phyloP scores from a whole-genome alignment of 1,140 invertebrate genomes.

The Fragariocoptes setiger region DNA sequence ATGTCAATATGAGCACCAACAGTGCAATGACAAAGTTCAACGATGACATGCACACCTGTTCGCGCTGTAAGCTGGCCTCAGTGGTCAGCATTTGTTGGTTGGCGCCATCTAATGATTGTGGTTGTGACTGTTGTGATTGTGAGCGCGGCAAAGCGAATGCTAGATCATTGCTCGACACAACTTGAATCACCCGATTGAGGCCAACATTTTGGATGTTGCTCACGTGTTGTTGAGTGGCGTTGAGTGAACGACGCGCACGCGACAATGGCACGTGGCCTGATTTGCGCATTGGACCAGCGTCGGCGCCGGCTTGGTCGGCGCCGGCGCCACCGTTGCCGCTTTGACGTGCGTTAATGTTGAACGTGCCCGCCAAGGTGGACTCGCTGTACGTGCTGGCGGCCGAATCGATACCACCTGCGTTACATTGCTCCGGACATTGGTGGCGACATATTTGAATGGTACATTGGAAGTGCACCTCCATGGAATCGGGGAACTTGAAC shows the following conservation, averaged over 20 bases:
- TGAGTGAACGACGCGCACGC: slow-evolving; percentile 5
- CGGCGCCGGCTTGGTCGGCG: background rate
- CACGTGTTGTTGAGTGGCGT: slow-evolving; percentile 4
- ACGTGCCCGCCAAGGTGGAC: slow-evolving; percentile 1
- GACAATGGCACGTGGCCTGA: slow-evolving; percentile 6
- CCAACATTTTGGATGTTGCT: slow-evolving; percentile 12
- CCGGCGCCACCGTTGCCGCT: slow-evolving; percentile 4
- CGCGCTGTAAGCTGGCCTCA: slow-evolving; percentile 13
- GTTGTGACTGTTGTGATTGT: slow-evolving; percentile 12
- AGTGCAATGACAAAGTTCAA: slow-evolving; percentile 54
- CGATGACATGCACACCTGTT: slow-evolving; percentile 64
- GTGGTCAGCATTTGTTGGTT: slow-evolving; percentile 2
- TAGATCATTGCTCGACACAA: slow-evolving; percentile 50
- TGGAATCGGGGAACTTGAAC: slow-evolving; percentile 13
- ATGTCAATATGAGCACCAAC: slow-evolving; percentile 37
- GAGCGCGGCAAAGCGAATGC: slow-evolving; percentile 36
- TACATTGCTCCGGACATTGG: slow-evolving; percentile 14
- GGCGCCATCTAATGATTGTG: background rate
- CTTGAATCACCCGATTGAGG: slow-evolving; percentile 19
- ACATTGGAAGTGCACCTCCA: slow-evolving; percentile 15
- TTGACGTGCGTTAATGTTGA: background rate
- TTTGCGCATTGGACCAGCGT: background rate
- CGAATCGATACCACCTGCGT: slow-evolving; percentile 8
- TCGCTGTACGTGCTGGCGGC: slow-evolving; percentile 6
- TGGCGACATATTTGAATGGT: slow-evolving; percentile 14